These are phyloP conservation scores for Diphyllodes magnificus DNA, from an alignment of 2,113 vertebrate genomes.

Conservation along the genomic window DNA sequence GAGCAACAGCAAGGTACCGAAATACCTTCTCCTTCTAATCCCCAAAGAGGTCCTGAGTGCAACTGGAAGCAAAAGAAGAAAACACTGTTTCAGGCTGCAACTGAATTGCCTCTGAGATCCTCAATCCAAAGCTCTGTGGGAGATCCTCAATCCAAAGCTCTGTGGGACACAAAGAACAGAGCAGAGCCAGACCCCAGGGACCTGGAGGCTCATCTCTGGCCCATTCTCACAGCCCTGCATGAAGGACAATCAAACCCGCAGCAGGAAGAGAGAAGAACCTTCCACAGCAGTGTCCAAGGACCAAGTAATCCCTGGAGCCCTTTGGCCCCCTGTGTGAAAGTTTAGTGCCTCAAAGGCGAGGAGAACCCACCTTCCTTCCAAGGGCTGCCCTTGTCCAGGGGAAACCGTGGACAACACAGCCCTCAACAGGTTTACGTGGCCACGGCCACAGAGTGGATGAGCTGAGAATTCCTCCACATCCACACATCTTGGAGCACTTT, in stretches of 20 bases:
- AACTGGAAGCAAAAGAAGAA: not conserved
- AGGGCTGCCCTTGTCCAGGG: not conserved
- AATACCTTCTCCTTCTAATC: not conserved
- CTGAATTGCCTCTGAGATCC: fast-evolving
- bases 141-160: not conserved
- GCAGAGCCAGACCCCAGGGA: not conserved
- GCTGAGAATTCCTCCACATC: not conserved
- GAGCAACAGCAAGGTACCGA: fast-evolving
- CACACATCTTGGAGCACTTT: not conserved
- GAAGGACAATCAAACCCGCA: not conserved
- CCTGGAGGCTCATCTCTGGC: not conserved
- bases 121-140: not conserved
- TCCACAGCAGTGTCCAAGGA: not conserved
- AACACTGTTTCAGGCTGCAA: not conserved
- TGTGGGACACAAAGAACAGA: not conserved
- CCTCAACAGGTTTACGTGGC: not conserved
- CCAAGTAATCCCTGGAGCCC: not conserved
- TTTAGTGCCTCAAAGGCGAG: not conserved
- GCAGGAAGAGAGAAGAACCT: not conserved
- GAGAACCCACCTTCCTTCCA: not conserved
- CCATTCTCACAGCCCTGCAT: not conserved
- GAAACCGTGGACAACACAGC: not conserved
- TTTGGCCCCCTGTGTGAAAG: not conserved
- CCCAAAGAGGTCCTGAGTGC: not conserved
- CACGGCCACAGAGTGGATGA: not conserved